phyloP scores from a whole-genome alignment of 2,888 invertebrate genomes.

The Ariolimax columbianus region DNA sequence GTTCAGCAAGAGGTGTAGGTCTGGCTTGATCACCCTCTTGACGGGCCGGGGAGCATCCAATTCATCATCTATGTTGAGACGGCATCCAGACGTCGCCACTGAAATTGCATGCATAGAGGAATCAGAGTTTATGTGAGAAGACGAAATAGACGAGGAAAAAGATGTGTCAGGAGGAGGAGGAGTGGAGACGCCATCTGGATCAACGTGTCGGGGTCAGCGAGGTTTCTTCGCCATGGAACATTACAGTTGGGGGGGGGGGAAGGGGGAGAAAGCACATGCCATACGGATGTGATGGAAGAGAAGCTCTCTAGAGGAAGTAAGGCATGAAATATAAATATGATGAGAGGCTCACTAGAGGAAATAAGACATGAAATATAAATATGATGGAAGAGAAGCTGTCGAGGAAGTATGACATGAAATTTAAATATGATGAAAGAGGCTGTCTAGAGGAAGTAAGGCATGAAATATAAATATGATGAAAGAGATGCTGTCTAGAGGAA shows the following conservation, averaged over 20 bases:
- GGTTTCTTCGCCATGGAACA: too few species aligned
- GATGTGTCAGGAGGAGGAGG: too few species aligned
- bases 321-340: too few species aligned
- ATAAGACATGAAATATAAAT: too few species aligned
- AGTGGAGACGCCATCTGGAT: too few species aligned
- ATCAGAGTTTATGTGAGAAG: neutral
- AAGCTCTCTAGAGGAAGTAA: too few species aligned
- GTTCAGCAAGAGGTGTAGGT: constrained; percentile 82
- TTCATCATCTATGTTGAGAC: constrained; percentile 66
- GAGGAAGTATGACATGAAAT: too few species aligned
- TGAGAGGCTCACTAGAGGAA: neutral
- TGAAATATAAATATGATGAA: neutral
- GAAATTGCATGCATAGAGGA: constrained; percentile 36
- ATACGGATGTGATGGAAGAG: too few species aligned
- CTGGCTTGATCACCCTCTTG: constrained; percentile 89
- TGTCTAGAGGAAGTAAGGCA: neutral
- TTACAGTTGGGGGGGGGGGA: too few species aligned
- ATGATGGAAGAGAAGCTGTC: too few species aligned
- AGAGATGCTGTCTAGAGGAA: neutral
- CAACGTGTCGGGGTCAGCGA: too few species aligned
- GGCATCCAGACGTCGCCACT: constrained; percentile 75
- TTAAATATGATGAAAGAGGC: neutral
- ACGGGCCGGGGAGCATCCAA: constrained; percentile 79
- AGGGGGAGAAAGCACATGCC: too few species aligned
- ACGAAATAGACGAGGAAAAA: neutral